A percentile compares a stretch with the other conserved stretches of the same genome.
phyloP scores from a whole-genome alignment of 2,113 vertebrate species.

The Semnornis frantzii region DNA sequence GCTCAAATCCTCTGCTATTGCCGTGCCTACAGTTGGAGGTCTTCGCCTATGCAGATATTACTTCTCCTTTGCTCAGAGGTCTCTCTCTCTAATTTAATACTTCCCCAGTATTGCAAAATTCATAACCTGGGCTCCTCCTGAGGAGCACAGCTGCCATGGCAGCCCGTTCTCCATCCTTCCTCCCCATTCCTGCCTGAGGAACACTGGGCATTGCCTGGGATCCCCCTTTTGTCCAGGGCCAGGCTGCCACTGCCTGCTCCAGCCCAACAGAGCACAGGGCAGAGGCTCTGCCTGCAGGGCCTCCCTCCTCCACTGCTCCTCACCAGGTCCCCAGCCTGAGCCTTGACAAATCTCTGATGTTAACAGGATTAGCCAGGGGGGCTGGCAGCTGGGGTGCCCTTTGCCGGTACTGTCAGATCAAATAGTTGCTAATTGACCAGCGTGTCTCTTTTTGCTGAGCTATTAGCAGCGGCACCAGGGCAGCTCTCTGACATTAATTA shows the following conservation, averaged over 20 bases:
- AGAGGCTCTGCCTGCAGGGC: not conserved
- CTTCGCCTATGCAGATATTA: slow-evolving; percentile 52
- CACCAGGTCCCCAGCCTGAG: not conserved
- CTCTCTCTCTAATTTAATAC: slow-evolving; percentile 53
- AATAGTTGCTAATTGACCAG: slow-evolving; percentile 70
- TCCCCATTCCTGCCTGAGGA: accelerated
- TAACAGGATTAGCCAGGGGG: not conserved
- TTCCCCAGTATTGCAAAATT: slow-evolving; percentile 44
- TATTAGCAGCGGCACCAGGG: slow-evolving; percentile 59
- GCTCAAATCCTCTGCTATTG: slow-evolving; percentile 58
- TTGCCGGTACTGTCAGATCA: slow-evolving; percentile 71
- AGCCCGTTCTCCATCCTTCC: not conserved
- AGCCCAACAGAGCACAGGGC: not conserved
- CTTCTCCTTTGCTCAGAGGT: slow-evolving; percentile 48
- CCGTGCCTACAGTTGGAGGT: not conserved
- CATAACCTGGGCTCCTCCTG: slow-evolving; percentile 18
- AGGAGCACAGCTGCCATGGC: not conserved
- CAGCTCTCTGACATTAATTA: slow-evolving; percentile 76
- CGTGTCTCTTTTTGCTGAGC: not conserved
- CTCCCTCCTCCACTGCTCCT: not conserved
- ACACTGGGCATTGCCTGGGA: accelerated
- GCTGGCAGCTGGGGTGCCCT: slow-evolving; percentile 48
- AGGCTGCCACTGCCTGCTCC: not conserved
- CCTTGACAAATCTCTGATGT: not conserved
- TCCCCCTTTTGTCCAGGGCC: too few species aligned